Conservation (phyloP, 2,797 vertebrate species). For the Takifugu rubripes region DNA sequence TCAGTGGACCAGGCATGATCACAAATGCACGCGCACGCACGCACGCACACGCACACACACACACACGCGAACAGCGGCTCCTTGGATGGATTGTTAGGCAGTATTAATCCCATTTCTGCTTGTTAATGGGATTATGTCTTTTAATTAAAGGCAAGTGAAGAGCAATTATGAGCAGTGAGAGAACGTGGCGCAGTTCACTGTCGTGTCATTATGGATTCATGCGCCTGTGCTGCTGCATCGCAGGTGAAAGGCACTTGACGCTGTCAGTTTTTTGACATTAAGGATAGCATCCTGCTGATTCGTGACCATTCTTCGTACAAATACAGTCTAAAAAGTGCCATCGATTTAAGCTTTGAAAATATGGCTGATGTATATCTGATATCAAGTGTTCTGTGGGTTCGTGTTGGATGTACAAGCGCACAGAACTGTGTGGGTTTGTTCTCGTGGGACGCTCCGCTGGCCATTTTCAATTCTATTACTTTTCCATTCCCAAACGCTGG, state of each 20-base stretch:
- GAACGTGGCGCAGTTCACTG: constrained; percentile 64
- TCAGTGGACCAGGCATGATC: constrained; percentile 47
- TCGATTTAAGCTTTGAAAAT: not conserved
- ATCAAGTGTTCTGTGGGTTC: not conserved
- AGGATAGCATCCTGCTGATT: not conserved
- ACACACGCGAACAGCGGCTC: constrained; percentile 23
- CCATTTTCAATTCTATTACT: not conserved
- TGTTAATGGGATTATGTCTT: constrained; percentile 80
- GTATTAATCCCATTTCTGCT: constrained; percentile 79
- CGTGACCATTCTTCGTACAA: not conserved
- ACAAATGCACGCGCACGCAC: constrained; percentile 17
- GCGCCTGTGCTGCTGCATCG: constrained; percentile 37
- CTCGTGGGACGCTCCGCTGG: constrained; percentile 7
- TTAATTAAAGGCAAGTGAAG: constrained; percentile 78
- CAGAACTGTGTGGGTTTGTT: constrained; percentile 24
- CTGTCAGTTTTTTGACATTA: not conserved
- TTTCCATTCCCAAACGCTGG: constrained; percentile 19
- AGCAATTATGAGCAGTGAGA: constrained; percentile 74
- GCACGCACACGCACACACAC: constrained; percentile 9
- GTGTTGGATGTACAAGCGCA: not conserved
- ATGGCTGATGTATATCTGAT: not conserved
- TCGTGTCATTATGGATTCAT: constrained; percentile 43
- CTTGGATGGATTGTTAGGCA: constrained; percentile 70
- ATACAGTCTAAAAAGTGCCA: not conserved
- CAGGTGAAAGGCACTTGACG: not conserved